Conservation (phyloP, 1,140 invertebrate species). For the Pemphigus obesinymphae region DNA sequence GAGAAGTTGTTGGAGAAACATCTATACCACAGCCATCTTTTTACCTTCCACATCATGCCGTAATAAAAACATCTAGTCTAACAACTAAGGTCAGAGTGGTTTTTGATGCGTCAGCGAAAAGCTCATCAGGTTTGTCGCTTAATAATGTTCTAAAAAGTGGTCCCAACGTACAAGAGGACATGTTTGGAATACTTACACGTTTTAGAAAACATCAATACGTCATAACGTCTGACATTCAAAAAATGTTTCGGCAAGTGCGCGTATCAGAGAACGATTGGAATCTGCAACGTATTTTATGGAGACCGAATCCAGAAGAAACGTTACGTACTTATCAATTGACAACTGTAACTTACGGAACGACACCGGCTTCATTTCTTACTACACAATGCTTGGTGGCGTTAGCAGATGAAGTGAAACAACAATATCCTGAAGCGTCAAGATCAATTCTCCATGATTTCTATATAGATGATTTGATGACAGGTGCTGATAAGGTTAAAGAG, state of each 20-base stretch:
- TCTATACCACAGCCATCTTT: background rate
- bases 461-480: background rate
- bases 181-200: background rate
- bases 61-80: background rate
- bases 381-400: too few relatives aligned
- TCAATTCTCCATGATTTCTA: background rate
- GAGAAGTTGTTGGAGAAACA: background rate
- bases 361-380: background rate
- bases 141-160: background rate
- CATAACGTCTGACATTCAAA: background rate
- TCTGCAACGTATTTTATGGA: background rate
- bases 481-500: background rate
- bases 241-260: background rate
- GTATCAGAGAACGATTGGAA: background rate
- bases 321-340: background rate
- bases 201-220: background rate
- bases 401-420: background rate
- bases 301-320: background rate
- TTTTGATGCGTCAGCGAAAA: background rate
- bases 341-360: background rate
- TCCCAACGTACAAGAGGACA: background rate
- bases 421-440: background rate
- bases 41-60: slow-evolving; percentile 29
- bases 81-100: background rate
- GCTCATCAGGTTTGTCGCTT: background rate